Conservation (phyloP, 2,113 vertebrate species). For the Seriola aureovittata region DNA sequence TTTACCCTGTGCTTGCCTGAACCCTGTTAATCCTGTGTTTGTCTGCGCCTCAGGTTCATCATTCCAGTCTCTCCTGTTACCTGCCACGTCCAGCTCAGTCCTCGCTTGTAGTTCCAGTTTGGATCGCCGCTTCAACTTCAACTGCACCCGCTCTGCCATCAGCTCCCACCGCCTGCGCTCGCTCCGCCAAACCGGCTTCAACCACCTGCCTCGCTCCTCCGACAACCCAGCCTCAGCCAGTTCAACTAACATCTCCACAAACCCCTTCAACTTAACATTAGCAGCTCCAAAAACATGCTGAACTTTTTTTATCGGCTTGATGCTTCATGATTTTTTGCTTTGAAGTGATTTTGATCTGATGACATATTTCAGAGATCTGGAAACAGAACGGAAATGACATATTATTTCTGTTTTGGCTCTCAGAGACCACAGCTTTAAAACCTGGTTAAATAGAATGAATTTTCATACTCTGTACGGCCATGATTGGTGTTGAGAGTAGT, state of each 20-base stretch:
- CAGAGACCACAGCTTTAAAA: neutral
- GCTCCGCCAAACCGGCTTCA: neutral
- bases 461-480: neutral
- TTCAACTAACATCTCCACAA: neutral
- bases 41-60: neutral
- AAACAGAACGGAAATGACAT: neutral
- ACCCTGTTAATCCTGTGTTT: neutral
- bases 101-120: neutral
- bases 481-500: neutral
- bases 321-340: neutral
- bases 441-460: neutral
- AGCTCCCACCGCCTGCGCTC: no score
- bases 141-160: neutral
- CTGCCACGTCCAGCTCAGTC: neutral
- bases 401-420: conserved; percentile 1
- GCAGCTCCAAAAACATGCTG: neutral
- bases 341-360: neutral
- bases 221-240: neutral
- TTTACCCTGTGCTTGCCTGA: no score
- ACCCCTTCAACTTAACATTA: neutral
- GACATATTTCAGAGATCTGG: neutral
- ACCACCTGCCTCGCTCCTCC: neutral
- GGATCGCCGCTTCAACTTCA: neutral
- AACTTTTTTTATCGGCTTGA: neutral
- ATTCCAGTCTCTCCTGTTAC: neutral